Base-by-base conservation (phyloP, 1,140 invertebrate genomes). In the Bombyx mandarina region DNA sequence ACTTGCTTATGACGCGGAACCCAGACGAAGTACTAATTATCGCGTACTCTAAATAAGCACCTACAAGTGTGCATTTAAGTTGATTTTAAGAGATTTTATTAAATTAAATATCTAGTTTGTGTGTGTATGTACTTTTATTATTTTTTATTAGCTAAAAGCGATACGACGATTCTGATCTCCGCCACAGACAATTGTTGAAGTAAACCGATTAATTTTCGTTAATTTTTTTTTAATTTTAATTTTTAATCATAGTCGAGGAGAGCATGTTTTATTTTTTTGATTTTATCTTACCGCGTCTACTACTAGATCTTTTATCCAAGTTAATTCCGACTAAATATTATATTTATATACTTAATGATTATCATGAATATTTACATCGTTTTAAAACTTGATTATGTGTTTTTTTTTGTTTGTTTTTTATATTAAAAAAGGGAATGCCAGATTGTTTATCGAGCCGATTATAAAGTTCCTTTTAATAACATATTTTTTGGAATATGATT, bases 211-310 rank as follows among this genome's bases (percentile, higher is more conserved):
- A 60, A 62, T 57, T 65, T 57, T 75, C 68, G 67, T 46, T 54
- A 61, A 56, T 62, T 54, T 49, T 59, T 63, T 52, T 59, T 61
- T 46, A 60, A 69, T 64, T 62, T 62, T 65, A 73, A 74, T 71
- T 47, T 70, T 63, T 67, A 69, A 59, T 66, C 66, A 54, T 49
- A 26, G 48, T 57, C 73, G 69, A 61, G 66, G 60, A 71, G 43
- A 69, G 82, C 79, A 86, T 86, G 82, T 82, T 86, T 83, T 82
- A 82, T 79, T 79, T 82, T 76, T 54, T 75, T 77, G 73, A 78
- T 79, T 79, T 73, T 73, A 67, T 18, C 44, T 53, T 18, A 53
- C 18, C n/a, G 42, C 43, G 43, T 22, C 45, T 54, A 45, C 53
- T 65, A 50, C 50, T 26, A 18, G 26, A 35, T 54, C 44, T 52